Evolutionary conservation across 1,140 invertebrate species (phyloP), one percentile per base, ranked within the genome.

Genomic region (Ceratosolen fusciceps): DNA sequence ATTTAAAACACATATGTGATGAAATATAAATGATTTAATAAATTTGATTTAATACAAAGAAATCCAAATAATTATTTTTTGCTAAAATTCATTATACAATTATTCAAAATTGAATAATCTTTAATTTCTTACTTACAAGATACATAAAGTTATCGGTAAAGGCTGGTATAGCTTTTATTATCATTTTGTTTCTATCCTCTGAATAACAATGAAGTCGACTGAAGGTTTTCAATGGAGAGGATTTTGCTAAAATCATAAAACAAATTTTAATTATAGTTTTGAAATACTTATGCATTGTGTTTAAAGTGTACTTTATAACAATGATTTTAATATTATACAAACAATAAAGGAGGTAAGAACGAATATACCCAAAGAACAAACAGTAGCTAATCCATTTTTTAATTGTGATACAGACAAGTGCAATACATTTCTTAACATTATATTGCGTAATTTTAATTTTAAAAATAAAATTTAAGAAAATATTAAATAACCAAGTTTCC

Each of bases 61-160:
- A 47, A 47, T 7, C 16, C 16, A 47, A 47, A 47, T 47, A 47
- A 47, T 47, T n/a, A n/a, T n/a, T n/a, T n/a, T n/a, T n/a, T 47
- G 43, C 43, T 9, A 7, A 47, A 47, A 7, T 47, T 47, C 16
- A 47, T 47, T 47, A 47, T 47, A 47, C 16, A 83, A 72, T 26
- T 24, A 60, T 62, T 16, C 26, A 70, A 37, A 52, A 74, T 65
- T 74, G 54, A 67, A 54, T 9, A n/a, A 37, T 5, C 67, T 24
- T 39, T 39, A 60, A 54, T 24, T 62, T 24, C 19, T 3, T 21
- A 86, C 88, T 88, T 89, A 96, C 93, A 86, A 98, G 88, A 85
- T 98, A 99, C 98, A 99, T 99, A 86, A 98, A 99, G 90, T 99
- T 99, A 90, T 99, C 98, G 84, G 94, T 91, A 29, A 96, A 87